Conservation (phyloP, 2,113 vertebrate genomes). For the Anguilla japonica region DNA sequence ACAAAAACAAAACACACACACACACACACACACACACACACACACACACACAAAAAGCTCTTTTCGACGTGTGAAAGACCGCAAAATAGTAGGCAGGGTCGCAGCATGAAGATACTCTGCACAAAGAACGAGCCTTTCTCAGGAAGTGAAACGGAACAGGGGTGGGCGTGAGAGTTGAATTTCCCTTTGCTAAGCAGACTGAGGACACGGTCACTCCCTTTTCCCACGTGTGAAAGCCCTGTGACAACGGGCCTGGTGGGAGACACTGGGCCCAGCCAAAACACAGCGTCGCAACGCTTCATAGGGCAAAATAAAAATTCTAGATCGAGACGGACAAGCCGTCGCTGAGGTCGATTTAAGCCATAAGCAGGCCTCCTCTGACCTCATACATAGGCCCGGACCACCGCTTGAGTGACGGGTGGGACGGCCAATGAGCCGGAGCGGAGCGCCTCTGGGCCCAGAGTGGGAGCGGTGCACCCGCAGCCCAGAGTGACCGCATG, state of each 20-base stretch:
- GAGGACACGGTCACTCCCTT: conserved; percentile 21
- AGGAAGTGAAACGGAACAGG: conserved; percentile 8
- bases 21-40: conserved; percentile 22
- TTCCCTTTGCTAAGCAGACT: conserved; percentile 20
- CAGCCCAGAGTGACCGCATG: conserved; percentile 38
- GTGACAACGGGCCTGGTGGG: conserved; percentile 6
- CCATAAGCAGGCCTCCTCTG: too few relatives aligned
- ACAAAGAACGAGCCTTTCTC: conserved; percentile 16
- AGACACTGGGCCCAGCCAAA: not conserved
- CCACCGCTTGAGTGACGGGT: not conserved
- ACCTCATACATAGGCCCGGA: not conserved
- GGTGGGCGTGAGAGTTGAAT: conserved; percentile 13
- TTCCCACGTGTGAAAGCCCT: not conserved
- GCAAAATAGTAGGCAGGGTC: conserved; percentile 34
- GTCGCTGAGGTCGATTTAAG: too few relatives aligned
- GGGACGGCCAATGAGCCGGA: not conserved
- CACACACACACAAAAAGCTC: conserved; percentile 1
- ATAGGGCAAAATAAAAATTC: not conserved
- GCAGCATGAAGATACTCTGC: not conserved
- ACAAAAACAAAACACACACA: conserved; percentile 11
- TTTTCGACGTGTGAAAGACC: conserved; percentile 28
- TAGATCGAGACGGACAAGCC: not conserved
- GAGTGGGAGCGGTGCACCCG: not conserved
- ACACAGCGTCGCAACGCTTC: not conserved
- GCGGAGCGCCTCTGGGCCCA: not conserved